Base-by-base conservation (phyloP, 2,113 vertebrate species). In the Misgurnus anguillicaudatus region DNA sequence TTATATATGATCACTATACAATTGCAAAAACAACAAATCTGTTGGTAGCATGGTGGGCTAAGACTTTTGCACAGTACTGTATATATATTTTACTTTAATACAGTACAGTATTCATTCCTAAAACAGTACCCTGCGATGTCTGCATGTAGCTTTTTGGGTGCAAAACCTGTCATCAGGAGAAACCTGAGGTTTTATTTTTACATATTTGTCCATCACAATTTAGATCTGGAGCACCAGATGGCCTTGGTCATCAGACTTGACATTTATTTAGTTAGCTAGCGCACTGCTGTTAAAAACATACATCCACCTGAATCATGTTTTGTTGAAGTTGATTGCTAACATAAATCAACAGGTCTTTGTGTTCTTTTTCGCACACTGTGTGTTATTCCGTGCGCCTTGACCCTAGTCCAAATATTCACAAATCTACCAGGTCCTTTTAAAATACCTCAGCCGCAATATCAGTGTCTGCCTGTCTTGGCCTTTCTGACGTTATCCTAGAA, bases 401-500 rank as follows among this genome's bases (percentile, higher is more conserved):
- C 75, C 80, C 80, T 39, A 65, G 83, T 81, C 19, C 31, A 82
- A 72, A 31, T 84, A 86, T 88, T 89, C 87, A 90, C 87, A 84
- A 80, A 81, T 64, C 58, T 39, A 83, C 68, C 80, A 80, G 81
- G 19, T 68, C 68, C 42, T 83, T 86, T 86, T 82, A 84, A 80
- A 89, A 90, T 45, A 19, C 66, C 45, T 53, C 39, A 69, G 67
- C 66, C 66, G 48, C 74, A 45, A 75, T 58, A 76, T 81, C 69
- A 62, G 78, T 80, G 80, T 84, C 14, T 16, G 77, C 84, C 66
- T 77, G 83, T 86, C 79, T 71, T 17, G 58, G 68, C 48, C 5
- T 69, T 82, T 65, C 86, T 76, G 86, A 91, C 90, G 88, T 92
- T 85, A 85, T 88, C 90, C 90, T 90, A 90, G 77, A 92, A 89